phyloP scores from a whole-genome alignment of 2,113 vertebrate genomes.

The Brachyhypopomus occidentalis region DNA sequence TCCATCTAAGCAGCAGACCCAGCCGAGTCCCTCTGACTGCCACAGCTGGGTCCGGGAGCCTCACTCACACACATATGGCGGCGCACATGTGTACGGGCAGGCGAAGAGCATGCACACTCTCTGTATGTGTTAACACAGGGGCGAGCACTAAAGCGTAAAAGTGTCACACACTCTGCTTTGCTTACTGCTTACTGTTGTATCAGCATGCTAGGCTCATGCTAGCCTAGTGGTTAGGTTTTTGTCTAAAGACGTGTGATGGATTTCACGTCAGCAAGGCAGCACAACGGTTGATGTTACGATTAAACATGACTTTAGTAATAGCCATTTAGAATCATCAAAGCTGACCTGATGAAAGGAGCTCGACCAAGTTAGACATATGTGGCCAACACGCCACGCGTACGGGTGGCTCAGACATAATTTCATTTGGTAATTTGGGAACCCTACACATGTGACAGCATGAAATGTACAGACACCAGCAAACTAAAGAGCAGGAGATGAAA shows the following conservation, averaged over 20 bases:
- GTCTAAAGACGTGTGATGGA: background rate
- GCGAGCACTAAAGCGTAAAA: background rate
- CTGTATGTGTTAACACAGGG: conserved; percentile 21
- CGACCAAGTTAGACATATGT: background rate
- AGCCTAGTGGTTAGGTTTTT: background rate
- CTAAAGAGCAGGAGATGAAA: background rate
- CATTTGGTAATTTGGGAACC: background rate
- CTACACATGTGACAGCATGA: background rate
- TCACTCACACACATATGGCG: conserved; percentile 34
- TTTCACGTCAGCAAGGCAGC: background rate
- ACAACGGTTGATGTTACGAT: background rate
- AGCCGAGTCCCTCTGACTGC: background rate
- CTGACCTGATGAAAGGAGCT: background rate
- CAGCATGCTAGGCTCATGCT: background rate
- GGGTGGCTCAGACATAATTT: background rate
- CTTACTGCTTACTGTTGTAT: background rate
- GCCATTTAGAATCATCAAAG: background rate
- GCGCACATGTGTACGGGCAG: conserved; percentile 13
- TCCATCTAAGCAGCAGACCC: conserved; percentile 48
- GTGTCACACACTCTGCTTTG: background rate
- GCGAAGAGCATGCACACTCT: conserved; percentile 4
- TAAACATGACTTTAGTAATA: background rate
- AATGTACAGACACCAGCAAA: background rate
- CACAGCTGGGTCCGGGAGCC: conserved; percentile 22
- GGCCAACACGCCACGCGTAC: background rate